Conservation (phyloP, 53 echinoderm and acorn worm genomes). For the Astropecten irregularis region DNA sequence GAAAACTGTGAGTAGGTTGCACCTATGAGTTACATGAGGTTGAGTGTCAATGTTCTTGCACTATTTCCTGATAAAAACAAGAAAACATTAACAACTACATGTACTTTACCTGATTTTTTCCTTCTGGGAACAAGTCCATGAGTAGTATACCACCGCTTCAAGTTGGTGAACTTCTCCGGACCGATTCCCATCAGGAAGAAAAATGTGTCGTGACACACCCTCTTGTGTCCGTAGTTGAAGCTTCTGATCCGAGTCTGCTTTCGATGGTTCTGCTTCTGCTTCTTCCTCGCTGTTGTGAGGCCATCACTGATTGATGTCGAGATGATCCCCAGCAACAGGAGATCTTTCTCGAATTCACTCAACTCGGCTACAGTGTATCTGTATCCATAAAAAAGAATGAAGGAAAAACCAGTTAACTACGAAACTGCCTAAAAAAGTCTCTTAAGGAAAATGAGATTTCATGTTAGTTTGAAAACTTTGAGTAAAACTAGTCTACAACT, state of each 20-base stretch:
- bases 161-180: not conserved
- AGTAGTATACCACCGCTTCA: no score
- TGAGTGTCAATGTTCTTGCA: no score
- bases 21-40: no score
- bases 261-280: not conserved
- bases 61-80: no score
- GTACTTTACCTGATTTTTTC: no score
- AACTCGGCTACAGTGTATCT: constrained; percentile 37
- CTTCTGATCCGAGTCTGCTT: not conserved
- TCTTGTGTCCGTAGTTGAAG: constrained; percentile 18
- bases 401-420: not conserved
- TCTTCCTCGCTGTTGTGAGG: not conserved
- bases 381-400: not conserved
- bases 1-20: no score
- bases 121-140: no score
- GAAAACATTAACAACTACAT: no score
- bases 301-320: constrained; percentile 27
- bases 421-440: no score
- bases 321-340: constrained; percentile 39
- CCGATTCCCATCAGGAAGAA: constrained; percentile 22
- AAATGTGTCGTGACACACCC: constrained; percentile 10
- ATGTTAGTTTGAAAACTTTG: no score
- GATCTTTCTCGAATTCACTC: constrained; percentile 30
- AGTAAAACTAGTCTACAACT: no score
- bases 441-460: no score